A percentile compares a stretch with the other conserved stretches of the same genome.
Conservation (phyloP, 2,113 vertebrate genomes). For the Ochotona curzoniae region DNA sequence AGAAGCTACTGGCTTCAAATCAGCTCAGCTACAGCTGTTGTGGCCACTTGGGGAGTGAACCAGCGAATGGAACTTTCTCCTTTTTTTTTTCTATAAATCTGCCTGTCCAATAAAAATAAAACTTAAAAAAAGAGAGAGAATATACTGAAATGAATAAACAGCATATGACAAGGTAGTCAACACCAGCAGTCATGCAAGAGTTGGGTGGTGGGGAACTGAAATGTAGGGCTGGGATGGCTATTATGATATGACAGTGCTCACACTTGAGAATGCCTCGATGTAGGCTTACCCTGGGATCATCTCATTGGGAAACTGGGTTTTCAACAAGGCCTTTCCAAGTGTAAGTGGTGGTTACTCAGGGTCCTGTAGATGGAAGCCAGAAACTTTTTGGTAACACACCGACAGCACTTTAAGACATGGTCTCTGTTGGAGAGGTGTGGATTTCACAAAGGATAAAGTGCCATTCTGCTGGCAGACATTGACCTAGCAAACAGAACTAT, state of each 20-base stretch:
- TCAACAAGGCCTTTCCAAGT: constrained; percentile 89
- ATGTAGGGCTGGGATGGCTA: constrained; percentile 88
- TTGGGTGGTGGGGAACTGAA: constrained; percentile 89
- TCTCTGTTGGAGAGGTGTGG: constrained; percentile 92
- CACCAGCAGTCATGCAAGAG: background rate
- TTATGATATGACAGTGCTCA: constrained; percentile 89
- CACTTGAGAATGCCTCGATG: constrained; percentile 88
- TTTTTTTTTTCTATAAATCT: no score
- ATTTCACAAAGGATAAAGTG: constrained; percentile 92
- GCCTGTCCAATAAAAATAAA: no score
- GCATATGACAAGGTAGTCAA: background rate
- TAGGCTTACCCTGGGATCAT: constrained; percentile 91
- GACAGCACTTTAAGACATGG: constrained; percentile 91
- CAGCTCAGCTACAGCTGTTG: no score
- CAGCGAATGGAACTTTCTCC: no score
- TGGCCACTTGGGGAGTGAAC: no score
- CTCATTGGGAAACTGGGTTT: constrained; percentile 92
- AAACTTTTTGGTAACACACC: constrained; percentile 93
- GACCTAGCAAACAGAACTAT: constrained; percentile 87
- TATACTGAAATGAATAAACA: background rate
- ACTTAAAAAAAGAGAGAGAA: no score
- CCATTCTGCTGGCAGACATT: constrained; percentile 94
- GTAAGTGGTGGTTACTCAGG: constrained; percentile 92
- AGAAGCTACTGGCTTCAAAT: no score
- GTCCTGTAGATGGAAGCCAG: constrained; percentile 93